A percentile compares a stretch with the other conserved stretches of the same genome.
These are phyloP conservation scores for Scaptomyza tumidula DNA, from an alignment of 2,888 invertebrate genomes.

Conservation along the genomic window DNA sequence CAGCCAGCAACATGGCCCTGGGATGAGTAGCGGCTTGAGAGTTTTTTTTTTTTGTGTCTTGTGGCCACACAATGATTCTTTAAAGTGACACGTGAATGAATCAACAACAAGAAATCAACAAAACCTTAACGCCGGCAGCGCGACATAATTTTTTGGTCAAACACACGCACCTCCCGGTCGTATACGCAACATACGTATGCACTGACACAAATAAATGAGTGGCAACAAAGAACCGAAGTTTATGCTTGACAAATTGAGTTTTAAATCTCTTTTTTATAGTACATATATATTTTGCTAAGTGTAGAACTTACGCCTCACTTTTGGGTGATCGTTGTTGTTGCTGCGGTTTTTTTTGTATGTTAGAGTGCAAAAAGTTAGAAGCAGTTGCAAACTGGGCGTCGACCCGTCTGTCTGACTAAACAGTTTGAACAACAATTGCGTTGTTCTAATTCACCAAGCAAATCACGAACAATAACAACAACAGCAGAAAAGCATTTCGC, in stretches of 20 bases:
- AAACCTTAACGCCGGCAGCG: constrained; percentile 13
- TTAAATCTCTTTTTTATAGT: neutral
- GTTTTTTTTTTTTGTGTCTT: constrained; percentile 2
- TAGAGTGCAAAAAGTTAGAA: constrained; percentile 8
- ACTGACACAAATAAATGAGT: constrained; percentile 15
- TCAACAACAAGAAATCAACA: constrained; percentile 41
- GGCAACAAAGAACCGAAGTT: neutral
- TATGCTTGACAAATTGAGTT: neutral
- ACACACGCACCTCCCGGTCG: constrained; percentile 16
- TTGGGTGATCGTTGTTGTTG: constrained; percentile 5
- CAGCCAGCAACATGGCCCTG: constrained; percentile 4
- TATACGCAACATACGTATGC: constrained; percentile 33
- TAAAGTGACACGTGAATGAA: constrained; percentile 51
- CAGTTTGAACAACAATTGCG: constrained; percentile 50
- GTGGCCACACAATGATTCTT: constrained; percentile 67
- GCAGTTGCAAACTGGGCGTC: constrained; percentile 24
- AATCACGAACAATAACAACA: constrained; percentile 50
- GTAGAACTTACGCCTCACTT: neutral
- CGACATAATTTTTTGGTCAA: constrained; percentile 31
- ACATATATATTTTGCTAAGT: constrained; percentile 7
- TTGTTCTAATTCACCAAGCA: constrained; percentile 65
- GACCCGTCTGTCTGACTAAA: constrained; percentile 30
- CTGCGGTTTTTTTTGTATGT: neutral
- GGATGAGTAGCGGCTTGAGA: constrained; percentile 1
- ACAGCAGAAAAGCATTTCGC: constrained; percentile 40